Evolutionary conservation across 2,888 invertebrate species (phyloP).

Genomic region (Andrena trimmerana): DNA sequence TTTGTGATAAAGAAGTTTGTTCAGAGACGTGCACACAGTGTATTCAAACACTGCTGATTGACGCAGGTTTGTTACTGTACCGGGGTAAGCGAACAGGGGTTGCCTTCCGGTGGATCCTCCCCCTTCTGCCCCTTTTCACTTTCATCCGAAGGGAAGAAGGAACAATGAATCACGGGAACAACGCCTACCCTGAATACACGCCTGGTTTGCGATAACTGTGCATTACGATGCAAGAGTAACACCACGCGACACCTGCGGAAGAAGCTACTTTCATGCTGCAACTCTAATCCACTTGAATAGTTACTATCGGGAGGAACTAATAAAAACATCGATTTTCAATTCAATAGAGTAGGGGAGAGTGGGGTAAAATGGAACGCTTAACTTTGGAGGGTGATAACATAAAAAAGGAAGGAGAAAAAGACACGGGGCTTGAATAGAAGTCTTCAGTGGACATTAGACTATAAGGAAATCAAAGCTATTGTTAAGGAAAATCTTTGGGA

Average conservation of each 20-base stretch:
- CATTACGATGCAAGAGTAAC: background rate
- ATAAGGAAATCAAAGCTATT: too few species aligned
- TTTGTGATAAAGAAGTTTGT: background rate
- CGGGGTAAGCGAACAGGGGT: slow-evolving; percentile 46
- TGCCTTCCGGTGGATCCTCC: slow-evolving; percentile 47
- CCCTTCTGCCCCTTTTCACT: slow-evolving; percentile 42
- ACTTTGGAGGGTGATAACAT: too few species aligned
- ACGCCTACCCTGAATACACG: slow-evolving; percentile 41
- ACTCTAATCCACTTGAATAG: background rate
- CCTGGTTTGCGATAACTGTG: slow-evolving; percentile 55
- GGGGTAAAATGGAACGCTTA: too few species aligned
- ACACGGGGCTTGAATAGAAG: too few species aligned
- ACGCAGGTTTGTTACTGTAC: slow-evolving; percentile 42
- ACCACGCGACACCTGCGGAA: background rate
- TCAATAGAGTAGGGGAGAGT: too few species aligned
- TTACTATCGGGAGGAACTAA: background rate
- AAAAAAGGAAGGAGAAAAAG: too few species aligned
- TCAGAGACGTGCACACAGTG: background rate
- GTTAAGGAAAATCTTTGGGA: too few species aligned
- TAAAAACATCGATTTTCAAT: background rate
- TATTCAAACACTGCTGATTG: slow-evolving; percentile 40
- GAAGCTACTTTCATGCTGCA: background rate
- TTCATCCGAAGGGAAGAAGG: slow-evolving; percentile 43
- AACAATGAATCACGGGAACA: slow-evolving; percentile 52
- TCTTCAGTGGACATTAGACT: too few species aligned